Conservation (phyloP, 2,888 invertebrate species). For the Masnerella sp. region DNA sequence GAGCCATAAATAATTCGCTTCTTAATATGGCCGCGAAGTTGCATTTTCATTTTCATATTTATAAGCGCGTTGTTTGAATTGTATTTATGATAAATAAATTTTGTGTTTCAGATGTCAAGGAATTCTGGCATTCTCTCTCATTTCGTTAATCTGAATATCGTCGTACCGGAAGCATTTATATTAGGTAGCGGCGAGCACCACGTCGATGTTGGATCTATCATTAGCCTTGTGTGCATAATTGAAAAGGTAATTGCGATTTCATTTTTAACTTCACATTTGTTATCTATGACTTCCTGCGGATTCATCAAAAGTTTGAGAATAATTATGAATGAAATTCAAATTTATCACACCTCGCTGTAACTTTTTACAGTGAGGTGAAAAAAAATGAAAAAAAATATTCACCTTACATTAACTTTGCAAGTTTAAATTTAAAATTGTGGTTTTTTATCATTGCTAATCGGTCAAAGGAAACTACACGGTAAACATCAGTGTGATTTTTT, state of each 20-base stretch:
- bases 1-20: constrained; percentile 1
- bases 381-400: too few species aligned
- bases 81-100: constrained; percentile 4
- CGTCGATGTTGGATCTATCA: constrained; percentile 93
- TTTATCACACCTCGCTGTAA: too few species aligned
- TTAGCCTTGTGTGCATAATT: constrained; percentile 93
- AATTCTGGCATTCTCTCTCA: constrained; percentile 90
- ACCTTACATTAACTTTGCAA: too few species aligned
- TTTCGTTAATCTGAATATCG: constrained; percentile 92
- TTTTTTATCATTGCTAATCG: too few species aligned
- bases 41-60: constrained; percentile 7
- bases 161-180: constrained; percentile 93
- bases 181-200: constrained; percentile 90
- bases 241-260: constrained; percentile 91
- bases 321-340: too few species aligned
- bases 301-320: too few species aligned
- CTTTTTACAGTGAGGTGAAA: too few species aligned
- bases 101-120: constrained; percentile 89
- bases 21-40: not conserved
- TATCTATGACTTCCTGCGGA: too few species aligned
- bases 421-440: too few species aligned
- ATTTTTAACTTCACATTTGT: too few species aligned
- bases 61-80: not conserved
- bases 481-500: too few species aligned
- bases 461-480: too few species aligned